A percentile compares a stretch with the other conserved stretches of the same genome.
Evolutionary conservation across 1,140 invertebrate species (phyloP).

Genomic region (Thereuonema tuberculata): DNA sequence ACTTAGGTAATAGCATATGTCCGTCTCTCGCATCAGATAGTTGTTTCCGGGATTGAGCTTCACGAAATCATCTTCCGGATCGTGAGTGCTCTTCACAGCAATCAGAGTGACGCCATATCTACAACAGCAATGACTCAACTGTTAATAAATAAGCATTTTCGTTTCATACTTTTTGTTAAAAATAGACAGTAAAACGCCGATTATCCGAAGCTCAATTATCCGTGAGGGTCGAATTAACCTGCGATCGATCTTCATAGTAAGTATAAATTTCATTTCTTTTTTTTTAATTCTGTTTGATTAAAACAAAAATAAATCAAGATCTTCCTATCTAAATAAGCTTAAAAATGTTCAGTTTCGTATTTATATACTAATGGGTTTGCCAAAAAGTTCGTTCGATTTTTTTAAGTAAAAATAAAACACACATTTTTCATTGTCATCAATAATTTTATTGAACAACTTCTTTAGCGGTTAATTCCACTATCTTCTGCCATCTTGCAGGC

Average conservation of each 20-base stretch:
- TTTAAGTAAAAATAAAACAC: too few relatives aligned
- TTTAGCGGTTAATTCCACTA: too few relatives aligned
- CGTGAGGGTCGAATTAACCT: neutral
- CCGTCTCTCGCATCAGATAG: conserved; percentile 68
- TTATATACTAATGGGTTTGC: too few relatives aligned
- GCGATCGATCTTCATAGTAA: neutral
- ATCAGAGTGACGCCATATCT: conserved; percentile 92
- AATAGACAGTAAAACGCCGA: neutral
- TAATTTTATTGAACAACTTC: too few relatives aligned
- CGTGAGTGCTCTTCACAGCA: conserved; percentile 76
- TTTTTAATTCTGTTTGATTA: too few relatives aligned
- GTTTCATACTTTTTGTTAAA: neutral
- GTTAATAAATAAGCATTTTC: neutral
- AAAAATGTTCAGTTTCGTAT: too few relatives aligned
- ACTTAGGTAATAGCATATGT: conserved; percentile 97
- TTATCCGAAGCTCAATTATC: neutral
- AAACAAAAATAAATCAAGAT: neutral
- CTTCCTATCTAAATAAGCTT: too few relatives aligned
- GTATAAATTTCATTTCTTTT: neutral
- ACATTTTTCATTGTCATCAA: too few relatives aligned
- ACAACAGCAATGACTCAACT: conserved; percentile 4
- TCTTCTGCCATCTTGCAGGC: too few relatives aligned
- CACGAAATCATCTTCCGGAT: conserved; percentile 68
- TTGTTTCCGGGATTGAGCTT: conserved; percentile 89
- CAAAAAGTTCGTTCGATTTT: too few relatives aligned